A percentile compares a stretch with the other conserved stretches of the same genome.
Conservation (phyloP, 2,888 invertebrate genomes). For the Diplolepis rosae region DNA sequence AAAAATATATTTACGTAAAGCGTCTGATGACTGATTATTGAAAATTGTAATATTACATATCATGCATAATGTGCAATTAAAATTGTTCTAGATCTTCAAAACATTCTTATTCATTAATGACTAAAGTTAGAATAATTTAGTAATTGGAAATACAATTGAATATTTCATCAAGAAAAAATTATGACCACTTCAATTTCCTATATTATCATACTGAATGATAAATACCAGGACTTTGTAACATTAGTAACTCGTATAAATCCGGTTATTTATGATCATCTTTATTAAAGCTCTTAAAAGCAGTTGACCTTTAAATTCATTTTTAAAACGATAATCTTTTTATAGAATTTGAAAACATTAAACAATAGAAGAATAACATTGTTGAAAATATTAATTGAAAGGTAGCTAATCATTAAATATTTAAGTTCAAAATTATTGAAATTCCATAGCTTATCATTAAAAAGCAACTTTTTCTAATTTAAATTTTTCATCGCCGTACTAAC, state of each 20-base stretch:
- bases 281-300: not conserved
- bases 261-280: not conserved
- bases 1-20: not conserved
- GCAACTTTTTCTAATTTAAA: too few species aligned
- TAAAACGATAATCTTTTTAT: too few species aligned
- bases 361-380: too few species aligned
- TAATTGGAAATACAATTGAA: too few species aligned
- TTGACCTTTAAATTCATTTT: not conserved
- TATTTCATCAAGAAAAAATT: too few species aligned
- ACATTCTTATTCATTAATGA: not conserved
- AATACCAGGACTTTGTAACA: not conserved
- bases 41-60: not conserved
- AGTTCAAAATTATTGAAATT: too few species aligned
- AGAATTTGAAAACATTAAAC: too few species aligned
- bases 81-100: not conserved
- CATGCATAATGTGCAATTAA: not conserved
- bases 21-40: not conserved
- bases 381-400: not conserved
- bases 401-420: too few species aligned
- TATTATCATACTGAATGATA: not conserved
- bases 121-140: not conserved
- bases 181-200: too few species aligned
- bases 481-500: too few species aligned
- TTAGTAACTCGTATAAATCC: not conserved
- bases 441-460: too few species aligned